These are phyloP conservation scores for Chondrosia reniformis DNA, from an alignment of 37 sponge, comb jelly and placozoan species.

Conservation along the genomic window DNA sequence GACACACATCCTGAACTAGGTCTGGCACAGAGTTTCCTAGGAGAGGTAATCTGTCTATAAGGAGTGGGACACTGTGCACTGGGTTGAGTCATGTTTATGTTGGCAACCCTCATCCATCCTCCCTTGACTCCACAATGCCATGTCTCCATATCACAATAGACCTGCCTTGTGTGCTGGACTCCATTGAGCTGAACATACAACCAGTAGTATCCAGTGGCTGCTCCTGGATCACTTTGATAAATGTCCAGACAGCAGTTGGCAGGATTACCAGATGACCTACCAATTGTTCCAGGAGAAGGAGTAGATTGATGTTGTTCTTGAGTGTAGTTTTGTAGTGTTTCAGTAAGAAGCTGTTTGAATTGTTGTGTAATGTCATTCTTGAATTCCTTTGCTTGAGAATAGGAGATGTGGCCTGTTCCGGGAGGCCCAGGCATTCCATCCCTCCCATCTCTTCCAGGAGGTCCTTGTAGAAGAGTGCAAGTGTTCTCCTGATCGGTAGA, in stretches of 20 bases:
- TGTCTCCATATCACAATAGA: constrained; percentile 13
- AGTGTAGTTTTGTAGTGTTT: not conserved
- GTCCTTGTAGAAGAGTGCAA: not conserved
- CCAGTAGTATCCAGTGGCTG: constrained; percentile 5
- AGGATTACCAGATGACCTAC: not conserved
- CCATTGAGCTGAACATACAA: not conserved
- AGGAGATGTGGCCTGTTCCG: no score
- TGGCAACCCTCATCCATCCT: constrained; percentile 33
- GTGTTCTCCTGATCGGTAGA: no score
- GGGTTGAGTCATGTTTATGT: constrained; percentile 33
- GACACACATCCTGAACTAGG: not conserved
- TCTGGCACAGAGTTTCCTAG: constrained; percentile 10
- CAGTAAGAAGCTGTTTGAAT: not conserved
- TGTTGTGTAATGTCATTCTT: not conserved
- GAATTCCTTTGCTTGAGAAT: not conserved
- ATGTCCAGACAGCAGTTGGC: not conserved
- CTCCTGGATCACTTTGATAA: not conserved
- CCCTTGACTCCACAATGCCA: not conserved
- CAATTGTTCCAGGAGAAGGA: not conserved
- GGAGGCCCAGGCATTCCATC: constrained; percentile 9
- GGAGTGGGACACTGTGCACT: constrained; percentile 6
- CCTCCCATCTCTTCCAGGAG: not conserved
- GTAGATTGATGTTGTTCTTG: not conserved
- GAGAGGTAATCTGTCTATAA: not conserved
- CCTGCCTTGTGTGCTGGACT: not conserved